Percentiles rank a stretch among this genome's conserved stretches.
Evolutionary conservation across 2,888 invertebrate genomes (phyloP).

Genomic region (Archips crataeganus): DNA sequence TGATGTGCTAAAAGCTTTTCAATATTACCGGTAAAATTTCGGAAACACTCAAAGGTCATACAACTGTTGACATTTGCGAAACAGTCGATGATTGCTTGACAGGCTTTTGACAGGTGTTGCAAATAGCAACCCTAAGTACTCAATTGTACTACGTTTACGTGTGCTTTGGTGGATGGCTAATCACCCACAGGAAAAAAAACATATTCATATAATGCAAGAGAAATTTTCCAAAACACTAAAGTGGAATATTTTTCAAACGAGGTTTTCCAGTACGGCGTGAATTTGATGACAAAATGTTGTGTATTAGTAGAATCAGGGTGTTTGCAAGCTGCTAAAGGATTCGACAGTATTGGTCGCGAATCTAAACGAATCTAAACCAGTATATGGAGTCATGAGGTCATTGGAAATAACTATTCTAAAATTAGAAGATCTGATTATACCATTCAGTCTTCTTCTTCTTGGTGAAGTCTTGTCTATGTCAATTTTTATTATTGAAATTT

Average conservation of each 20-base stretch:
- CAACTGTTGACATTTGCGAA: conserved; percentile 28
- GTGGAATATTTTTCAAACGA: conserved; percentile 35
- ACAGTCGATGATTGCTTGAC: conserved; percentile 15
- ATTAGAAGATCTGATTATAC: conserved; percentile 30
- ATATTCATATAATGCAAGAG: conserved; percentile 37
- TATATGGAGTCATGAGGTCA: background rate
- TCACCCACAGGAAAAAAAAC: conserved; percentile 1
- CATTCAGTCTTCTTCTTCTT: conserved; percentile 17
- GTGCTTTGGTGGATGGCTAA: conserved; percentile 29
- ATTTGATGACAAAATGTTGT: conserved; percentile 25
- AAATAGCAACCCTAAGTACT: conserved; percentile 21
- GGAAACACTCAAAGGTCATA: background rate
- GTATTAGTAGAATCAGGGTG: conserved; percentile 42
- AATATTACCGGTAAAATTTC: conserved; percentile 9
- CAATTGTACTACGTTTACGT: conserved; percentile 14
- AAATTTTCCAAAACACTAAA: conserved; percentile 28
- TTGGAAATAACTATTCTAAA: conserved; percentile 14
- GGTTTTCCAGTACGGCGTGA: conserved; percentile 40
- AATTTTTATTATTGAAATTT: conserved; percentile 32
- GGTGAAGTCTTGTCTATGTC: conserved; percentile 13
- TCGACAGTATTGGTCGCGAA: background rate
- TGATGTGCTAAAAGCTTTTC: conserved; percentile 8
- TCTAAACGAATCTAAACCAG: background rate
- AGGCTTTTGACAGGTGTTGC: conserved; percentile 27
- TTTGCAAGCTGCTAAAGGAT: conserved; percentile 7